These are phyloP conservation scores for Zelleria hepariella DNA, from an alignment of 2,888 invertebrate genomes.

Conservation along the genomic window DNA sequence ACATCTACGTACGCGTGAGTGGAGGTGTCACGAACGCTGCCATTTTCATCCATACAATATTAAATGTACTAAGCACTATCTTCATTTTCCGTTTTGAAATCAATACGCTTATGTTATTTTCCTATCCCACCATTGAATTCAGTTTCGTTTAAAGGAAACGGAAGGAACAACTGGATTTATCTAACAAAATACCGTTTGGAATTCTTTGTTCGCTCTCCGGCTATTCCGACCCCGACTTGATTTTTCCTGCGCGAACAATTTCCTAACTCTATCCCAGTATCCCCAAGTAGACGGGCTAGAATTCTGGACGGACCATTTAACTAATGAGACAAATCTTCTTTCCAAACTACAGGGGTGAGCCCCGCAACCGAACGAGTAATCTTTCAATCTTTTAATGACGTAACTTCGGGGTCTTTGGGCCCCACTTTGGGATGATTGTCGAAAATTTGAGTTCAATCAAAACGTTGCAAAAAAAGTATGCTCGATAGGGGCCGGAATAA, in stretches of 20 bases:
- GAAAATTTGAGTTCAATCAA: background rate
- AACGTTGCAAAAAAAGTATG: background rate
- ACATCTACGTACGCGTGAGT: no score
- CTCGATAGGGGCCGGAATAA: background rate
- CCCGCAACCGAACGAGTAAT: slow-evolving; percentile 56
- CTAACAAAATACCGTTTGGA: background rate
- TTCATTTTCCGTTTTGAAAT: background rate
- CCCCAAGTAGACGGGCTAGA: slow-evolving; percentile 13
- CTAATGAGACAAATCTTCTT: slow-evolving; percentile 65
- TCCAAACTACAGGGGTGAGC: slow-evolving; percentile 30
- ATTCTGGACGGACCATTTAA: slow-evolving; percentile 59
- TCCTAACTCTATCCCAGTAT: slow-evolving; percentile 31
- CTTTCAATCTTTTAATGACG: slow-evolving; percentile 68
- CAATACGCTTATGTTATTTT: background rate
- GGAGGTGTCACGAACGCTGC: no score
- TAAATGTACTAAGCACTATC: no score
- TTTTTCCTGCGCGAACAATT: slow-evolving; percentile 13
- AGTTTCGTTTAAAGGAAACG: background rate
- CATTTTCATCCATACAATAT: no score
- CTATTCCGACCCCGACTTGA: background rate
- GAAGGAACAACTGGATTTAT: background rate
- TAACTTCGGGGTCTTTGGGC: slow-evolving; percentile 36
- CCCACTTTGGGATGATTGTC: slow-evolving; percentile 32
- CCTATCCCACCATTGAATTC: background rate
- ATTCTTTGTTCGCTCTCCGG: background rate